Evolutionary conservation across 1,140 invertebrate species (phyloP), one percentile per base, ranked within the genome.

Genomic region (Battus philenor): DNA sequence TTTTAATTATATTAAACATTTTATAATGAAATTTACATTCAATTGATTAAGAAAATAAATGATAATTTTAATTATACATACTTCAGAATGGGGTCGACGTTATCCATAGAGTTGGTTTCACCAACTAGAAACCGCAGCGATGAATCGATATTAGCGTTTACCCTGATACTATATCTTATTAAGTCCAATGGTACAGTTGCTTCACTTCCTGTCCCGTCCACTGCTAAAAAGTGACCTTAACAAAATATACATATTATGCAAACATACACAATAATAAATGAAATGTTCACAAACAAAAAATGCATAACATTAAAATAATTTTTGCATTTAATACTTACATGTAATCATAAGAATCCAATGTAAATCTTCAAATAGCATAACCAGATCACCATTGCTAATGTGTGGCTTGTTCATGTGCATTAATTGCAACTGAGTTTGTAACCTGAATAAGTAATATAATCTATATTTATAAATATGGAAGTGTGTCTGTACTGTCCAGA

Each of bases 291-390:
- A 20, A 20, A 6, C 6, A 6, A 20, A 20, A 2, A 20, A 20
- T 3, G 2, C 18, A 20, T 11, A 1, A 30, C 9, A n/a, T 8
- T 11, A 4, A 2, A 30, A 10, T 30, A 30, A 30, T 30, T 10
- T 4, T 22, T n/a, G 9, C 24, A 2, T 4, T 27, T n/a, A 27
- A 10, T 29, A 54, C 43, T 54, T 54, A 87, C 94, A 93, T 49
- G 93, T 86, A 41, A 96, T 91, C 46, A 97, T 88, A 2, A 97
- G 72, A 10, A 95, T 88, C 96, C 95, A 97, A 75, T 97, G 95
- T 1, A 97, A 76, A 86, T 97, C 95, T 86, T 97, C 95, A 74
- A 93, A 94, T 0, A 94, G 60, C 50, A 84, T 88, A 47, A 89
- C 85, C 6, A 95, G 65, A 8, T 68, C 68, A 0, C 88, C 87